A percentile compares a stretch with the other conserved stretches of the same genome.
Evolutionary conservation across 2,888 invertebrate genomes (phyloP).

Genomic region (Pteria penguin): DNA sequence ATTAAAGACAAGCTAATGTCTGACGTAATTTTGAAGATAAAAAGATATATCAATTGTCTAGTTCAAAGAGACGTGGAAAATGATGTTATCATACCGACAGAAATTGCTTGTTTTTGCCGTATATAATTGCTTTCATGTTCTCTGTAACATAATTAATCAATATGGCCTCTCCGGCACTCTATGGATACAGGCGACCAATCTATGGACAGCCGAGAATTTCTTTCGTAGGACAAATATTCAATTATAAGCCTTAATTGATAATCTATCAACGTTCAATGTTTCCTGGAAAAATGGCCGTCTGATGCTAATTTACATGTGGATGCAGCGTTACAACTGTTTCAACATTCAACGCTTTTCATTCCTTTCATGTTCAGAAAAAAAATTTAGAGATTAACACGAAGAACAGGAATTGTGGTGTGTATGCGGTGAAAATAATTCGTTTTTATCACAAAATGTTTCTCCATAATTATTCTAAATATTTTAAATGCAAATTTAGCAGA

Average conservation of each 20-base stretch:
- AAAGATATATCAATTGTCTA: background rate
- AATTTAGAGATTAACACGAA: no score
- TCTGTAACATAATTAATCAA: background rate
- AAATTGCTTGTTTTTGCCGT: background rate
- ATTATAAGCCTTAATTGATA: background rate
- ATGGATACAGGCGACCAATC: background rate
- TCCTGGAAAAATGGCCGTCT: no score
- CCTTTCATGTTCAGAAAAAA: no score
- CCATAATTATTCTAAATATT: no score
- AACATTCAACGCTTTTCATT: no score
- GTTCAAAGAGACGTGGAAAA: background rate
- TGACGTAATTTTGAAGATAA: background rate
- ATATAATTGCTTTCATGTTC: background rate
- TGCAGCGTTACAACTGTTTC: no score
- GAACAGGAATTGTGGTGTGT: no score
- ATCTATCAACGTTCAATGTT: background rate
- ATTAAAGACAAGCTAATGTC: no score
- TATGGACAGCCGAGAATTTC: background rate
- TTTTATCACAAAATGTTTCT: no score
- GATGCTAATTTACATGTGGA: no score
- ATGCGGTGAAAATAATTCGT: no score
- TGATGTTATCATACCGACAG: background rate
- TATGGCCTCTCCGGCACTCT: background rate
- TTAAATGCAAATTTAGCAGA: no score
- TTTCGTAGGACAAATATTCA: background rate